Base-by-base conservation (phyloP, 2,113 vertebrate species). In the Porphyrio hochstetteri region DNA sequence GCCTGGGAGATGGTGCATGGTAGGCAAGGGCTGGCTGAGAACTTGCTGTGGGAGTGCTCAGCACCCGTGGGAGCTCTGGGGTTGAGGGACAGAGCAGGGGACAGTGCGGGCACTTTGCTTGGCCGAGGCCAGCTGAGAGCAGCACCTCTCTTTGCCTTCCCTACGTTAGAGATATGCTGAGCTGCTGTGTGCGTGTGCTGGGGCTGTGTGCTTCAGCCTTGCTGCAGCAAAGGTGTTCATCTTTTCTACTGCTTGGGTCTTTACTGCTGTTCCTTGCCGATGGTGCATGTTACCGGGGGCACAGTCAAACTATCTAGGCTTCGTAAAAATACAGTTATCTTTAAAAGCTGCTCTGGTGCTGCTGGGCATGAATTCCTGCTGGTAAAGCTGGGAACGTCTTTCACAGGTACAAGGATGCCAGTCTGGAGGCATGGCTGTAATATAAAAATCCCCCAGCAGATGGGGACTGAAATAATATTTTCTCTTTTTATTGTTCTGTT, bases 371-470 rank as follows among this genome's bases (percentile, higher is more conserved):
- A 61, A 42, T 83, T 69, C 65, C 19, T 29, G 25, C 20, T 64
- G 35, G 5, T 52, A 28, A 71, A 78, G 16, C 60, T 50, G 5
- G 56, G 63, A 50, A 28, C 31, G 57, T 63, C 25, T 29, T 53
- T 67, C 5, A 7, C 12, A 31, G 25, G 6, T 6, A 12, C 0
- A 3, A 70, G 40, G 12, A 21, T 65, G 44, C 31, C 14, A 24
- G 9, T 50, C 31, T 44, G 63, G 60, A 83, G 59, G 20, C 17
- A 53, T 35, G 44, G 63, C 13, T 78, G 91, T 77, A 86, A 24
- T 95, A 59, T 57, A 72, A 77, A 88, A 86, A 56, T 74, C 48
- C 46, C 10, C 91, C 91, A 91, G 86, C 69, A 96, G 95, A 75
- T 91, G 95, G 92, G 20, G 80, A 81, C 60, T 84, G 72, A 42